Conservation (phyloP, 2,113 vertebrate species). For the Lasiurus cinereus region DNA sequence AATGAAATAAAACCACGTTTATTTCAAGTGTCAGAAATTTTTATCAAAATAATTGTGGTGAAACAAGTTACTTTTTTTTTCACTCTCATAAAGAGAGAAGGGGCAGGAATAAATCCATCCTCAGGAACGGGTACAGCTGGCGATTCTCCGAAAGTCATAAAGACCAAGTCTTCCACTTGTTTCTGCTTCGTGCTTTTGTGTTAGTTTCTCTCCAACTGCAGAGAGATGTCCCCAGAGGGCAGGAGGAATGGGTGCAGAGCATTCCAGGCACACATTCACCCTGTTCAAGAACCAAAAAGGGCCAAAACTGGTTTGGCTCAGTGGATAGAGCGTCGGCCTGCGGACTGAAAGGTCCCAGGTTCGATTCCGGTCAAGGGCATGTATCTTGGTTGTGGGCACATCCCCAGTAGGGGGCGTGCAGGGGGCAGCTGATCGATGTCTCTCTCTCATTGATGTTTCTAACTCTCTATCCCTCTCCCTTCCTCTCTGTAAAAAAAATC, state of each 20-base stretch:
- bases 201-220: background rate
- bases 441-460: no score
- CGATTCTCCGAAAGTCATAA: background rate
- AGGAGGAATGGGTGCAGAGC: constrained; percentile 1
- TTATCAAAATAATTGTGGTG: background rate
- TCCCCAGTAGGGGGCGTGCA: no score
- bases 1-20: constrained; percentile 28
- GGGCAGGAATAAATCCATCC: background rate
- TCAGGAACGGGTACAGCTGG: background rate
- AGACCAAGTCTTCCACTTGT: background rate
- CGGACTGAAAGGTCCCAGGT: no score
- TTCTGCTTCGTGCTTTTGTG: background rate
- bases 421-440: no score
- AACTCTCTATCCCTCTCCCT: no score
- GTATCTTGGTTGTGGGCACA: no score
- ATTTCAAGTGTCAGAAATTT: constrained; percentile 38
- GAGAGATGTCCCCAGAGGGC: background rate
- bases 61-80: background rate
- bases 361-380: no score
- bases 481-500: no score
- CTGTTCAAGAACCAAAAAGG: background rate
- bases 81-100: background rate
- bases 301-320: no score
- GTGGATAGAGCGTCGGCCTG: no score
- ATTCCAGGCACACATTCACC: background rate